A percentile compares a stretch with the other conserved stretches of the same genome.
These are phyloP conservation scores for Anoura caudifer DNA, from an alignment of 2,113 vertebrate genomes.

Conservation along the genomic window DNA sequence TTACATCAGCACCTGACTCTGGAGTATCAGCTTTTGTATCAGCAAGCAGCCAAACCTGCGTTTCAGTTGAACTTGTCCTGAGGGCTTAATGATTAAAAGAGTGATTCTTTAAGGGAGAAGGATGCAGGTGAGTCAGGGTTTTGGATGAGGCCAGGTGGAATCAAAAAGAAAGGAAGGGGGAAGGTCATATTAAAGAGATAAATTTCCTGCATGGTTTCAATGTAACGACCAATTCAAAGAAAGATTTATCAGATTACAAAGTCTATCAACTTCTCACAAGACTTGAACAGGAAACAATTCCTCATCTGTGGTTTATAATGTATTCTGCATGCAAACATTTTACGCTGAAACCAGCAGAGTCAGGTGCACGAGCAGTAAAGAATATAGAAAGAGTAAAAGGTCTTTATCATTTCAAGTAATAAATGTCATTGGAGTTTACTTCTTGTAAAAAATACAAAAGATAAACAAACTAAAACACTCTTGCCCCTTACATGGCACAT, in stretches of 20 bases:
- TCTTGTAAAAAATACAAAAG: background rate
- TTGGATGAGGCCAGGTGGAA: background rate
- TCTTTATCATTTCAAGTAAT: background rate
- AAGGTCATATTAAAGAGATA: background rate
- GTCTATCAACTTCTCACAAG: background rate
- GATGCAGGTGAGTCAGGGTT: background rate
- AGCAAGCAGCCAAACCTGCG: no score
- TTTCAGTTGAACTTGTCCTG: background rate
- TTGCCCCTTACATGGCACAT: background rate
- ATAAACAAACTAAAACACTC: background rate
- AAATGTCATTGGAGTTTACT: background rate
- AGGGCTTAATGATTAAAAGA: background rate
- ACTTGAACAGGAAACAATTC: background rate
- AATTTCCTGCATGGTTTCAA: background rate
- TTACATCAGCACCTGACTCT: no score
- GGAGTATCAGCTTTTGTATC: no score
- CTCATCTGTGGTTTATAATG: background rate
- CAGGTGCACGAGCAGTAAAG: background rate
- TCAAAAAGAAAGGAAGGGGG: background rate
- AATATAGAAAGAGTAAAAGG: background rate
- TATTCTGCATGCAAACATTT: background rate
- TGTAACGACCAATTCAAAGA: background rate
- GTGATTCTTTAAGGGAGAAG: background rate
- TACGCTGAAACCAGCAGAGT: background rate
- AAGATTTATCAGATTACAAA: background rate